Conservation (phyloP, 2,797 vertebrate genomes). For the Sebastes miniatus region DNA sequence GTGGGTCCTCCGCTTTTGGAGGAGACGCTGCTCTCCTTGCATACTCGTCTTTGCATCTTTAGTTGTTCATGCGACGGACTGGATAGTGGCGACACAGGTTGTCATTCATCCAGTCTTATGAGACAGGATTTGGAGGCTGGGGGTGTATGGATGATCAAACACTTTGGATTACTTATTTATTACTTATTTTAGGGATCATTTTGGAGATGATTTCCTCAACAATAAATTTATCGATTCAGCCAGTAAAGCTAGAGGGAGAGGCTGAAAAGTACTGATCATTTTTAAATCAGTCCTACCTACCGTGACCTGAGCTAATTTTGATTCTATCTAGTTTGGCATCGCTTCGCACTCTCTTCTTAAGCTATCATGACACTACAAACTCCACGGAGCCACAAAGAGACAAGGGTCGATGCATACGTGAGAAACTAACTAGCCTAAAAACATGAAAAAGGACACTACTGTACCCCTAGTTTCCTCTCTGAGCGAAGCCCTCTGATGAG, state of each 20-base stretch:
- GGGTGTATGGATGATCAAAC: background rate
- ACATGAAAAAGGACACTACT: constrained; percentile 41
- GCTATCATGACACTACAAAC: constrained; percentile 30
- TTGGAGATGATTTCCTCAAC: constrained; percentile 19
- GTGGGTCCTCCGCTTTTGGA: constrained; percentile 49
- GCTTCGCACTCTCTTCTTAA: constrained; percentile 46
- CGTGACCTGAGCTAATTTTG: constrained; percentile 68
- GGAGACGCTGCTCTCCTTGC: constrained; percentile 50
- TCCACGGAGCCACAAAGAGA: constrained; percentile 45
- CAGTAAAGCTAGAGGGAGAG: constrained; percentile 54
- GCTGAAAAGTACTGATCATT: constrained; percentile 46
- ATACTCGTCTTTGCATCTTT: constrained; percentile 44
- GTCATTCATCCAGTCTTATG: constrained; percentile 26
- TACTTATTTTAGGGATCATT: constrained; percentile 25
- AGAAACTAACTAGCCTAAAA: constrained; percentile 41
- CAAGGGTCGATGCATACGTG: constrained; percentile 17
- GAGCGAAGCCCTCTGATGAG: constrained; percentile 63
- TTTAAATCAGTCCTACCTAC: constrained; percentile 35
- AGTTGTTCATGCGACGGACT: constrained; percentile 22
- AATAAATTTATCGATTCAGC: constrained; percentile 39
- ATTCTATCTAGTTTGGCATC: constrained; percentile 70
- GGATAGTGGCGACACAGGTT: constrained; percentile 5
- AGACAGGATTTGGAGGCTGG: background rate
- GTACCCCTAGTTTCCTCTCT: constrained; percentile 65
- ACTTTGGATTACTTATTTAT: constrained; percentile 3